Percentiles rank a stretch among this genome's conserved stretches.
Conservation (phyloP, 35 echinoderm and acorn worm species). For the Ophiothrix spiculata region DNA sequence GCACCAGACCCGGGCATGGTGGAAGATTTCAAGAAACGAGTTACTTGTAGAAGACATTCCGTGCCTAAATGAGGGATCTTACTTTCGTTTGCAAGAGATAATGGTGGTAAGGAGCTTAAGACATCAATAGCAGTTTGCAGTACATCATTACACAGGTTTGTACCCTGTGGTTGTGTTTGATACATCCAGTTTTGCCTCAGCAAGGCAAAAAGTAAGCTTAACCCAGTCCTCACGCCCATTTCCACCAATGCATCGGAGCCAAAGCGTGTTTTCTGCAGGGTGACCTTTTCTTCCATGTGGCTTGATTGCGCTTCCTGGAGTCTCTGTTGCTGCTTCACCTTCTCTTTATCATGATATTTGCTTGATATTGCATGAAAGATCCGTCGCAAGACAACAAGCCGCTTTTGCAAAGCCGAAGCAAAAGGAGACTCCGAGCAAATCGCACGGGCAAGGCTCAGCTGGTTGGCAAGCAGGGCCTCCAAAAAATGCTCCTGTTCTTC, state of each 20-base stretch:
- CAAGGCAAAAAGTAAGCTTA: constrained; percentile 93
- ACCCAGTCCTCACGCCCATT: constrained; percentile 94
- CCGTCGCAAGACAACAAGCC: constrained; percentile 67
- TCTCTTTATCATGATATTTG: constrained; percentile 98
- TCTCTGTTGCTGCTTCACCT: constrained; percentile 87
- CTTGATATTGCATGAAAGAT: constrained; percentile 93
- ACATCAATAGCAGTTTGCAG: constrained; percentile 83
- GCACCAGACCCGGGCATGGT: constrained; percentile 90
- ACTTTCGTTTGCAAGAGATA: constrained; percentile 97
- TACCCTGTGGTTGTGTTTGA: constrained; percentile 7
- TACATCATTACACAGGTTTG: constrained; percentile 88
- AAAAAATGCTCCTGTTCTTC: constrained; percentile 95
- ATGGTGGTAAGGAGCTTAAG: constrained; percentile 74
- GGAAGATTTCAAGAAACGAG: constrained; percentile 80
- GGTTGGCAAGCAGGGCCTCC: constrained; percentile 64
- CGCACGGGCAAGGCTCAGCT: constrained; percentile 75
- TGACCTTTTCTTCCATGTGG: constrained; percentile 72
- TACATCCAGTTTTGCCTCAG: constrained; percentile 81
- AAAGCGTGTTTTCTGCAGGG: constrained; percentile 61
- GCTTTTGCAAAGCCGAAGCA: constrained; percentile 66
- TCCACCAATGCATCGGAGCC: constrained; percentile 96
- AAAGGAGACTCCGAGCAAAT: constrained; percentile 94
- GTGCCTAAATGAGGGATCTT: constrained; percentile 89
- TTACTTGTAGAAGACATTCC: constrained; percentile 92
- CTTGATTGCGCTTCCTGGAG: constrained; percentile 72